Evolutionary conservation across 2,888 invertebrate species (phyloP).

Genomic region (Drosophila testacea): DNA sequence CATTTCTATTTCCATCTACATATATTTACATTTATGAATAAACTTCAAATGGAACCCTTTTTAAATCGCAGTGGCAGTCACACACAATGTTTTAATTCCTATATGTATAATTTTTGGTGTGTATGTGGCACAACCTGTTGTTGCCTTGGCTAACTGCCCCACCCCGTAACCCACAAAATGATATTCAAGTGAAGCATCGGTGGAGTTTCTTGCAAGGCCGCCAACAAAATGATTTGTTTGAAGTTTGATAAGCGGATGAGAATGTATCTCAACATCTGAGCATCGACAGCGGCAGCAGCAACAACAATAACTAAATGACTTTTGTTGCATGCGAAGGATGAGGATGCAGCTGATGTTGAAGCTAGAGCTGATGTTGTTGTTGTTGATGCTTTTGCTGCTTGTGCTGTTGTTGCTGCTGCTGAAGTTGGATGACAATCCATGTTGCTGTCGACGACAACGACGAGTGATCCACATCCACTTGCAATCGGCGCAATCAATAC

Average conservation of each 20-base stretch:
- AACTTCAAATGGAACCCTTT: background rate
- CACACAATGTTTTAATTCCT: conserved; percentile 4
- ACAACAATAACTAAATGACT: conserved; percentile 76
- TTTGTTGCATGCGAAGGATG: conserved; percentile 66
- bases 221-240: conserved; percentile 78
- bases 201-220: conserved; percentile 54
- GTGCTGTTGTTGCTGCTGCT: conserved; percentile 29
- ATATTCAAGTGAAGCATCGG: conserved; percentile 5
- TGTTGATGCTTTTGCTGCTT: conserved; percentile 39
- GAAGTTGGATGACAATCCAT: conserved; percentile 74
- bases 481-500: conserved; percentile 80
- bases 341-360: conserved; percentile 49
- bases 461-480: conserved; percentile 78
- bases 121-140: conserved; percentile 24
- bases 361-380: conserved; percentile 21
- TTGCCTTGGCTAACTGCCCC: background rate
- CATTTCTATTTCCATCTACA: background rate
- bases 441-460: conserved; percentile 73
- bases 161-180: background rate
- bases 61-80: background rate
- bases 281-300: conserved; percentile 48
- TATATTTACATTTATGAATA: background rate
- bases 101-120: conserved; percentile 6
- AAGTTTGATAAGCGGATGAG: conserved; percentile 82
- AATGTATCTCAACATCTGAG: conserved; percentile 65